Conservation (phyloP, 2,888 invertebrate species). For the Colletes collaris region DNA sequence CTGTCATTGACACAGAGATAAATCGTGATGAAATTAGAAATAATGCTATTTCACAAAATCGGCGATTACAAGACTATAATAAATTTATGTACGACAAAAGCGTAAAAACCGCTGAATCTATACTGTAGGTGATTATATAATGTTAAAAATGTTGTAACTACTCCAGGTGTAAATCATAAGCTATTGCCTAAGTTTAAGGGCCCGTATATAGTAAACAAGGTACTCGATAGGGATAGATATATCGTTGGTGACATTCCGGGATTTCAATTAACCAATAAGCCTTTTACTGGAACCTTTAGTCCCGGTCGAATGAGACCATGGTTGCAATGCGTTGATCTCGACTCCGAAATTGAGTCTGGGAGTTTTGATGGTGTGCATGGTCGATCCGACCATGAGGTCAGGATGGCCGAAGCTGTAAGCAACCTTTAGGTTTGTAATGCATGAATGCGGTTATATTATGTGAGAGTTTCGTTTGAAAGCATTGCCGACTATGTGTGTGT, state of each 20-base stretch:
- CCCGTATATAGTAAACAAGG: slow-evolving; percentile 2
- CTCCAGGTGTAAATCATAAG: neutral
- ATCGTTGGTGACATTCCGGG: too few relatives aligned
- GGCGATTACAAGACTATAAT: slow-evolving; percentile 1
- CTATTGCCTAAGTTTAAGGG: neutral
- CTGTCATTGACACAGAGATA: too few relatives aligned
- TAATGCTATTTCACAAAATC: neutral
- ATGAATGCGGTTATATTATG: too few relatives aligned
- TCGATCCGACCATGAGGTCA: neutral
- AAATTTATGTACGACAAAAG: neutral
- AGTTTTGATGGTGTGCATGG: neutral
- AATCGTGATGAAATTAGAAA: too few relatives aligned
- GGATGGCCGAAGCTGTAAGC: too few relatives aligned
- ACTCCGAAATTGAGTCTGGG: neutral
- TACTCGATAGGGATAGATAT: neutral
- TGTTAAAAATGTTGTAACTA: neutral
- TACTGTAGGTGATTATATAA: neutral
- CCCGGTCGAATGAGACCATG: neutral
- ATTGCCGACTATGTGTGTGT: too few relatives aligned
- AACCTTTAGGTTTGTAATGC: too few relatives aligned
- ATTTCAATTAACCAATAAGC: too few relatives aligned
- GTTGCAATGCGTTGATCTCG: neutral
- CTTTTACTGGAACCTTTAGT: slow-evolving; percentile 3
- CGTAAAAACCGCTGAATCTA: neutral
- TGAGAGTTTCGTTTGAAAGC: too few relatives aligned